A percentile compares a stretch with the other conserved stretches of the same genome.
These are phyloP conservation scores for Chanos chanos DNA, from an alignment of 2,797 vertebrate genomes.

Conservation along the genomic window DNA sequence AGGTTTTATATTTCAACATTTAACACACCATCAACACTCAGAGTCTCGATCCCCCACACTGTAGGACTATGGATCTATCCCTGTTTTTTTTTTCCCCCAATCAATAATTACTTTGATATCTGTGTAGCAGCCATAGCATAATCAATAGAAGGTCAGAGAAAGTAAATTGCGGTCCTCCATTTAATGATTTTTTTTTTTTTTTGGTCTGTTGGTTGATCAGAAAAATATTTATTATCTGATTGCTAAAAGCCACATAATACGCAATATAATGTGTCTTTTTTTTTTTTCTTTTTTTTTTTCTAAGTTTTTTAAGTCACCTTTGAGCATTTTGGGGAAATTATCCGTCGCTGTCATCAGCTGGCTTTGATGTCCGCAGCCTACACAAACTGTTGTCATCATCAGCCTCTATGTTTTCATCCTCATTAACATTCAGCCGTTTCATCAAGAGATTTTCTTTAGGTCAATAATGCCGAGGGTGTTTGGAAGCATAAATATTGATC, in stretches of 20 bases:
- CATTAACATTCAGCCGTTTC: not conserved
- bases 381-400: constrained; percentile 9
- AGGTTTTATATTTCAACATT: constrained; percentile 80
- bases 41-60: constrained; percentile 34
- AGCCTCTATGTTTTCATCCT: not conserved
- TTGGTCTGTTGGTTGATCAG: constrained; percentile 74
- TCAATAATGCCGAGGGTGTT: constrained; percentile 3
- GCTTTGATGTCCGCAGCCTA: constrained; percentile 10
- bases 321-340: constrained; percentile 3
- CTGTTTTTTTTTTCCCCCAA: constrained; percentile 67
- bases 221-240: constrained; percentile 85
- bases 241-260: too few species aligned
- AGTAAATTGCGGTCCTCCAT: constrained; percentile 84
- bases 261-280: constrained; percentile 50
- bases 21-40: constrained; percentile 38
- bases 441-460: not conserved
- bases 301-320: constrained; percentile 24
- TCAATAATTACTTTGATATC: constrained; percentile 90
- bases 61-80: constrained; percentile 87
- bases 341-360: constrained; percentile 4
- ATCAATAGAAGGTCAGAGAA: constrained; percentile 87
- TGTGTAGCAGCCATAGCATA: constrained; percentile 83
- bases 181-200: constrained; percentile 81
- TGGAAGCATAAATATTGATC: not conserved
- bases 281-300: constrained; percentile 33